Conservation (phyloP, 2,113 vertebrate species). For the Pampusana beccarii region DNA sequence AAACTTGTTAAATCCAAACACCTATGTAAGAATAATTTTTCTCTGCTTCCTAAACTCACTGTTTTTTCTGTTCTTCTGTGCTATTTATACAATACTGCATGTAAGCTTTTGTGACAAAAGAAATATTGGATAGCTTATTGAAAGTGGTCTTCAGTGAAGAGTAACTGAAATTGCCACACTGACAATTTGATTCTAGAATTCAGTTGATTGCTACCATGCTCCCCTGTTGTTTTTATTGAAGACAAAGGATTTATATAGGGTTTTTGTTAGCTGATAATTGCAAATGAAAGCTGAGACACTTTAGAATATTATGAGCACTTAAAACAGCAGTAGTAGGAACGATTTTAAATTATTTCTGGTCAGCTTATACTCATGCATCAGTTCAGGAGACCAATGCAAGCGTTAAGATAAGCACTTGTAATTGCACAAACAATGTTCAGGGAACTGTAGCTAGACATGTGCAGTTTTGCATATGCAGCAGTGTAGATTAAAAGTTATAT, state of each 20-base stretch:
- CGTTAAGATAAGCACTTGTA: background rate
- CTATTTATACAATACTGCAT: background rate
- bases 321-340: background rate
- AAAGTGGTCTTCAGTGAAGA: background rate
- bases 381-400: background rate
- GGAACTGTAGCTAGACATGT: background rate
- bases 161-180: background rate
- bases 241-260: background rate
- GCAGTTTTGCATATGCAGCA: background rate
- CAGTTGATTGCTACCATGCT: background rate
- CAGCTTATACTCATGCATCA: background rate
- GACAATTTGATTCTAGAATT: background rate
- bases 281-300: background rate
- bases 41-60: background rate
- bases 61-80: background rate
- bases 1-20: background rate
- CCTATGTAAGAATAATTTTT: background rate
- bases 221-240: background rate
- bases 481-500: background rate
- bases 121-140: background rate
- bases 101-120: background rate
- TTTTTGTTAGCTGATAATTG: background rate
- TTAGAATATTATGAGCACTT: background rate
- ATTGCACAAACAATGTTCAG: background rate
- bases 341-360: background rate